Evolutionary conservation across 2,888 invertebrate genomes (phyloP).

Genomic region (Chouioia cunea): DNA sequence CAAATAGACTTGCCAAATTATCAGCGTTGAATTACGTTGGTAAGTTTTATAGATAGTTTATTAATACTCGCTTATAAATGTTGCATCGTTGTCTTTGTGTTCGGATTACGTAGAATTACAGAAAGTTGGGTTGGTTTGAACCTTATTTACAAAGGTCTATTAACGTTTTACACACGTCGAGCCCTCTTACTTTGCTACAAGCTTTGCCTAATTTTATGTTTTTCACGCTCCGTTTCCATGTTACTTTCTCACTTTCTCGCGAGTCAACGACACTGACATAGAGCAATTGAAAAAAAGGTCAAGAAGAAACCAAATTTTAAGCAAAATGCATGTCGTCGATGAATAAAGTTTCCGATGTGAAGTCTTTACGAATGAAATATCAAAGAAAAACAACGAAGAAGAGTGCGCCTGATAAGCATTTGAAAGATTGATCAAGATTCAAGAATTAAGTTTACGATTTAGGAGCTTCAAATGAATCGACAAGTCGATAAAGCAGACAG

Average conservation of each 20-base stretch:
- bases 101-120: too few relatives aligned
- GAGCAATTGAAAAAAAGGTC: conserved; percentile 36
- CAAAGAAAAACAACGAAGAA: conserved; percentile 23
- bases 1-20: too few relatives aligned
- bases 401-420: too few relatives aligned
- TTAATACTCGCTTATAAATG: too few relatives aligned
- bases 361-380: conserved; percentile 38
- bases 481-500: conserved; percentile 1
- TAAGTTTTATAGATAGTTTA: too few relatives aligned
- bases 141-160: too few relatives aligned
- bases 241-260: conserved; percentile 1
- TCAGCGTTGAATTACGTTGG: too few relatives aligned
- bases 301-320: background rate
- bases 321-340: conserved; percentile 13
- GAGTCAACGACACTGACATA: background rate
- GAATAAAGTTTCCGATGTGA: conserved; percentile 54
- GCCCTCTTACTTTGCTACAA: too few relatives aligned
- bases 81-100: too few relatives aligned
- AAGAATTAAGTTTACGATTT: background rate
- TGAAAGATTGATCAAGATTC: conserved; percentile 31
- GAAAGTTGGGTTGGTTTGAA: too few relatives aligned
- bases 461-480: conserved; percentile 10
- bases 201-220: too few relatives aligned
- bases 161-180: too few relatives aligned
- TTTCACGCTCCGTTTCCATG: background rate